These are phyloP conservation scores for Lepidiolamprologus cunningtoni DNA, from an alignment of 2,113 vertebrate species.

Conservation along the genomic window DNA sequence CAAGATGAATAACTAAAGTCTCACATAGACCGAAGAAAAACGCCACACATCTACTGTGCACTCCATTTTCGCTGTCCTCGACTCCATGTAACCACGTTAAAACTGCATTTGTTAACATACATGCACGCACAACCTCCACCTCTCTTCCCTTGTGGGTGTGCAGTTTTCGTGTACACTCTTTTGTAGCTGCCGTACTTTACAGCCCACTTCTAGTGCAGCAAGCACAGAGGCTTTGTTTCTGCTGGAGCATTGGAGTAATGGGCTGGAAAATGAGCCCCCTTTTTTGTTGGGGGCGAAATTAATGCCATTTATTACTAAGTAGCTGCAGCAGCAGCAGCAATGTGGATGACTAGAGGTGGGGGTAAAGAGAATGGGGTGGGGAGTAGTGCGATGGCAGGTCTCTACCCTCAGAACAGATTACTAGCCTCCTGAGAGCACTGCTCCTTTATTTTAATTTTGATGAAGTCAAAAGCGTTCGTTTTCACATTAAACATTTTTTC, in stretches of 20 bases:
- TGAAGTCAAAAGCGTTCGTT: background rate
- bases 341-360: background rate
- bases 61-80: background rate
- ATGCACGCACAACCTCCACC: background rate
- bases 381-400: background rate
- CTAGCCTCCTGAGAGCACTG: background rate
- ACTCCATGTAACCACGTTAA: background rate
- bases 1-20: background rate
- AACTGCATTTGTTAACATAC: background rate
- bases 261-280: slow-evolving; percentile 58
- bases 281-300: slow-evolving; percentile 45
- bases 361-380: background rate
- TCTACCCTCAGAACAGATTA: slow-evolving; percentile 13
- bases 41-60: background rate
- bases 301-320: slow-evolving; percentile 63
- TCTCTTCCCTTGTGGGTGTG: background rate
- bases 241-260: slow-evolving; percentile 50
- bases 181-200: slow-evolving; percentile 30
- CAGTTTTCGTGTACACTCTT: background rate
- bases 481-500: background rate
- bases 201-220: slow-evolving; percentile 15
- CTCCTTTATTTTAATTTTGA: slow-evolving; percentile 35
- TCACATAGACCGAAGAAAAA: background rate
- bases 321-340: slow-evolving; percentile 5
- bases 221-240: slow-evolving; percentile 46